These are phyloP conservation scores for Catostylus mosaicus DNA, from an alignment of 30 jellyfish, hydroid and myxozoan genomes.

Conservation along the genomic window DNA sequence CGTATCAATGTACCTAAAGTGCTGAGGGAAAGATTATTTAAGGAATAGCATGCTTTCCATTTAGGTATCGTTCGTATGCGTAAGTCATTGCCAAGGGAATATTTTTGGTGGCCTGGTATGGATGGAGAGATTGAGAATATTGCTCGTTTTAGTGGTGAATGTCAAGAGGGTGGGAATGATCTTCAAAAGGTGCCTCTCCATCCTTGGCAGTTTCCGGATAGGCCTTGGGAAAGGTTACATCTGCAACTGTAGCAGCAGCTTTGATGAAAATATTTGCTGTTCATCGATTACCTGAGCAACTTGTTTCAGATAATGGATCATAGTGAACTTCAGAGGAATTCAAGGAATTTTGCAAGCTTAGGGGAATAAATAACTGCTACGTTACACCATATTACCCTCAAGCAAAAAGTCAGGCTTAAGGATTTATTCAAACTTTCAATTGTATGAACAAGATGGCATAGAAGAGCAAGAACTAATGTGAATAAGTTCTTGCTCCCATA, in stretches of 20 bases:
- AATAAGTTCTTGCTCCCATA: conserved; percentile 44
- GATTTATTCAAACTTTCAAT: conserved; percentile 57
- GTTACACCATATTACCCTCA: conserved; percentile 70
- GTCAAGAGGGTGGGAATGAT: conserved; percentile 67
- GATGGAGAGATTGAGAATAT: conserved; percentile 68
- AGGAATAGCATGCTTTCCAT: conserved; percentile 72
- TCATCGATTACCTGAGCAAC: conserved; percentile 67
- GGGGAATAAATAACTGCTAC: conserved; percentile 68
- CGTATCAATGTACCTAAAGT: conserved; percentile 64
- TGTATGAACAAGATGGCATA: conserved; percentile 63
- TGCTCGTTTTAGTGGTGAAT: conserved; percentile 64
- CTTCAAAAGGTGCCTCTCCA: conserved; percentile 41
- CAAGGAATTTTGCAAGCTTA: conserved; percentile 51
- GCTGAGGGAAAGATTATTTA: conserved; percentile 60
- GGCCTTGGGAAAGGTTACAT: conserved; percentile 51
- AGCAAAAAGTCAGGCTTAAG: conserved; percentile 47
- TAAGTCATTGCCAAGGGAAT: conserved; percentile 67
- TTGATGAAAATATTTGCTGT: conserved; percentile 61
- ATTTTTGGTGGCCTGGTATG: conserved; percentile 77
- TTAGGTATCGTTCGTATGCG: conserved; percentile 70
- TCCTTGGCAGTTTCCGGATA: conserved; percentile 63
- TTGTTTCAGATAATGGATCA: conserved; percentile 68
- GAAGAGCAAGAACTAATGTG: conserved; percentile 45
- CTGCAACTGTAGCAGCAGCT: conserved; percentile 49
- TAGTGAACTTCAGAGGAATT: conserved; percentile 71